phyloP scores from a whole-genome alignment of 2,888 invertebrate genomes.

The Lepidocyrtinus sp. region DNA sequence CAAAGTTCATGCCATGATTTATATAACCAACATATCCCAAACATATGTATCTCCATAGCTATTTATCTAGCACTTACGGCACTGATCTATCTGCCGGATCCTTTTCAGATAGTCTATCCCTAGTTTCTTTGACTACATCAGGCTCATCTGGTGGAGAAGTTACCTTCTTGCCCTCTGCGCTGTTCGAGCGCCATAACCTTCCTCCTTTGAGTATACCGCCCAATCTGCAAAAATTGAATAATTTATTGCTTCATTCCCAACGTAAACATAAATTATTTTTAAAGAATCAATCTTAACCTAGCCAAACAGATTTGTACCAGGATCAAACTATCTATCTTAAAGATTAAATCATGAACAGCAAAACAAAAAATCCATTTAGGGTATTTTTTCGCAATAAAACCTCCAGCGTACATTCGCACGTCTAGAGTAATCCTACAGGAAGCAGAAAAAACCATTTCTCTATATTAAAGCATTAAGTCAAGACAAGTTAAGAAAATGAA shows the following conservation, averaged over 20 bases:
- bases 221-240: constrained; percentile 56
- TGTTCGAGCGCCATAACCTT: constrained; percentile 77
- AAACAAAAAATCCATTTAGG: too few species aligned
- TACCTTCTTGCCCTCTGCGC: constrained; percentile 69
- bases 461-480: too few species aligned
- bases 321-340: too few species aligned
- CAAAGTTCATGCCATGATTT: background rate
- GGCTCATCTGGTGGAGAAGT: constrained; percentile 68
- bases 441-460: too few species aligned
- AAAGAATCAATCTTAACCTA: too few species aligned
- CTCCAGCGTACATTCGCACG: too few species aligned
- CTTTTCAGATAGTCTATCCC: constrained; percentile 64
- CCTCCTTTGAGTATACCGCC: constrained; percentile 86
- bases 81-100: constrained; percentile 49
- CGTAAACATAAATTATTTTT: too few species aligned
- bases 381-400: too few species aligned
- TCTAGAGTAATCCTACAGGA: too few species aligned
- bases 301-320: too few species aligned
- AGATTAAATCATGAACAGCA: too few species aligned
- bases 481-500: too few species aligned
- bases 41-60: background rate
- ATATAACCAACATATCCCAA: background rate
- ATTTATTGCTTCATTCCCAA: background rate
- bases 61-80: constrained; percentile 27
- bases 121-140: constrained; percentile 68